Evolutionary conservation across 2,888 invertebrate genomes (phyloP), one percentile per base, ranked within the genome.

Genomic region (Drosophila kanekoi): DNA sequence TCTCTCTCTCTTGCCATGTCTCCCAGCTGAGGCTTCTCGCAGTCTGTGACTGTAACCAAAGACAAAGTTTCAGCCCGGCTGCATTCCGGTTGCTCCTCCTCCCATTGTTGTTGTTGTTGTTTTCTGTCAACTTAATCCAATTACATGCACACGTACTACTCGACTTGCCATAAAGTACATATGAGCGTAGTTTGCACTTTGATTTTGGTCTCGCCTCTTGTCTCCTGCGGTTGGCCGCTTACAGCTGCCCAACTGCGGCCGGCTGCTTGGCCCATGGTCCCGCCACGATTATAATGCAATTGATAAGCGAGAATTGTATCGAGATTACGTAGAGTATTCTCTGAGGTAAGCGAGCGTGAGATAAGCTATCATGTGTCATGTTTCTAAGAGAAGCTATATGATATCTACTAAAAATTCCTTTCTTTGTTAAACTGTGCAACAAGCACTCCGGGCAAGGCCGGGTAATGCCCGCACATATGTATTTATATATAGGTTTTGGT

Each of bases 81-180:
- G 79, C 72, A 66, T 75, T 77, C 72, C 69, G 72, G 43, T 62
- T 59, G 43, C 65, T 38, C 28, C 38, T 28, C 13, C 11, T 51
- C 5, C 4, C 16, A 13, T n/a, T 14, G 28, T 41, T 32, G 52
- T 11, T 33, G 41, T 68, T 76, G 48, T 72, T 79, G 69, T 85
- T 79, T 57, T 75, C 77, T 81, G 87, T 84, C 84, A 81, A 79
- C 75, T 81, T 84, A 85, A 85, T 85, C 84, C 84, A 85, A 85
- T 85, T 85, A 85, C 71, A 76, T 40, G 51, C 58, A 62, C 47
- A 66, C 61, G 51, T 35, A 43, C 60, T 38, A 14, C 56, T 60
- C 47, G 28, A 47, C 38, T 33, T n/a, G 51, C 14, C 23, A 28
- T 10, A 43, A 41, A 54, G 33, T 54, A 37, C 40, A 60, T 53